A percentile compares a stretch with the other conserved stretches of the same genome.
Conservation (phyloP, 1,140 invertebrate genomes). For the Bombyx mori region DNA sequence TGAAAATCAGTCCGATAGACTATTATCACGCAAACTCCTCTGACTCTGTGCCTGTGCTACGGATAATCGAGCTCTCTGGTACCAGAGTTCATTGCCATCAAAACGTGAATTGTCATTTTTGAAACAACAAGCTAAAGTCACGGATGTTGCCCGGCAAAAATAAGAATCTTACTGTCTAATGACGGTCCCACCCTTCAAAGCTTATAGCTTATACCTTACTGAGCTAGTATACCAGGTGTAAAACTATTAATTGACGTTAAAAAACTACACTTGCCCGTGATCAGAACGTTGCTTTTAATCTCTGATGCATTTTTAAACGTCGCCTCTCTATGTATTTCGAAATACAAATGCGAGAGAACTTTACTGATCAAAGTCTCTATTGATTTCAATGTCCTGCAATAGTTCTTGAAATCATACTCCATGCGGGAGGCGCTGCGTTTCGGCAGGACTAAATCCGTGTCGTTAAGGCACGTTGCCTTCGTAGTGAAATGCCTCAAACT, state of each 20-base stretch:
- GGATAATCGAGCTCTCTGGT: too few relatives aligned
- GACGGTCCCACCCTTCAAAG: too few relatives aligned
- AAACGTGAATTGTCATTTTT: too few relatives aligned
- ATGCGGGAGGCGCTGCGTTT: conserved; percentile 31
- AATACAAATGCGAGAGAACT: conserved; percentile 56
- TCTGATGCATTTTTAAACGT: conserved; percentile 62
- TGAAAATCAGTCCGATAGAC: too few relatives aligned
- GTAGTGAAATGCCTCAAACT: conserved; percentile 72
- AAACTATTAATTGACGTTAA: too few relatives aligned
- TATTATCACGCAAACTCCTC: too few relatives aligned
- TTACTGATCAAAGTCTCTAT: conserved; percentile 55
- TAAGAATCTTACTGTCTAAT: background rate
- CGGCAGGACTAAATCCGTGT: conserved; percentile 39
- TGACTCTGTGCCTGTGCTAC: too few relatives aligned
- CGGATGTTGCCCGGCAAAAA: conserved; percentile 8
- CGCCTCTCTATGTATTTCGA: conserved; percentile 60
- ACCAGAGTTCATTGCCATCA: too few relatives aligned
- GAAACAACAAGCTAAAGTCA: too few relatives aligned
- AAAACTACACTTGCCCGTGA: conserved; percentile 54
- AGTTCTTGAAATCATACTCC: conserved; percentile 57
- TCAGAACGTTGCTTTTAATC: conserved; percentile 70
- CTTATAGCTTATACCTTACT: too few relatives aligned
- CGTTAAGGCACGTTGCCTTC: conserved; percentile 61
- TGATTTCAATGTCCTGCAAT: conserved; percentile 52
- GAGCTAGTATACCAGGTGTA: too few relatives aligned